Percentiles rank a stretch among this genome's conserved stretches.
Conservation (phyloP, 2,113 vertebrate species). For the Hylia prasina region DNA sequence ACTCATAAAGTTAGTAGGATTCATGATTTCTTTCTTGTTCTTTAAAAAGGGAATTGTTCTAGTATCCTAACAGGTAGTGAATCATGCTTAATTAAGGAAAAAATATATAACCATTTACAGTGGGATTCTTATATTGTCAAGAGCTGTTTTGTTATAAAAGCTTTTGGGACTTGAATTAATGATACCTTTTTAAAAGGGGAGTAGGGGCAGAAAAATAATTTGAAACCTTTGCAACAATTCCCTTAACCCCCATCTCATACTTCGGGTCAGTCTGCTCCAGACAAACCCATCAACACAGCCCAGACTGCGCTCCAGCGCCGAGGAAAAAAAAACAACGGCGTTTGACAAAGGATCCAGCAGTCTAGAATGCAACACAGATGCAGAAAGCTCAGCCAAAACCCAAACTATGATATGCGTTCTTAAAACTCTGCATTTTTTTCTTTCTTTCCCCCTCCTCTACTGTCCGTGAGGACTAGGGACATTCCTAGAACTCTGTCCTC, state of each 20-base stretch:
- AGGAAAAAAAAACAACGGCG: not conserved
- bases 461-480: not conserved
- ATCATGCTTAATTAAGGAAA: constrained; percentile 7
- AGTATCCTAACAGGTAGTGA: not conserved
- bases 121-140: not conserved
- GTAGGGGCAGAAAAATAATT: not conserved
- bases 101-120: constrained; percentile 1
- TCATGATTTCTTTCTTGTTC: not conserved
- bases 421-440: not conserved
- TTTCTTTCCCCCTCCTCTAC: not conserved
- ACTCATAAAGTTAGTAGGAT: not conserved
- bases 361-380: not conserved
- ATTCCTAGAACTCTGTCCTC: constrained; percentile 20
- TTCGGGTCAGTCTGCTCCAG: not conserved
- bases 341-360: not conserved
- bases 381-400: constrained; percentile 24
- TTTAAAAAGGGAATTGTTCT: constrained; percentile 6
- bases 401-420: not conserved
- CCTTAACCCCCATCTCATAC: not conserved
- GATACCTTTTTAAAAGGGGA: not conserved
- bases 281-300: not conserved
- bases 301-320: rapidly evolving
- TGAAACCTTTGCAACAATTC: constrained; percentile 4
- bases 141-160: not conserved
- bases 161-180: not conserved